phyloP scores from a whole-genome alignment of 2,888 invertebrate species.

The Orthosia gracilis region DNA sequence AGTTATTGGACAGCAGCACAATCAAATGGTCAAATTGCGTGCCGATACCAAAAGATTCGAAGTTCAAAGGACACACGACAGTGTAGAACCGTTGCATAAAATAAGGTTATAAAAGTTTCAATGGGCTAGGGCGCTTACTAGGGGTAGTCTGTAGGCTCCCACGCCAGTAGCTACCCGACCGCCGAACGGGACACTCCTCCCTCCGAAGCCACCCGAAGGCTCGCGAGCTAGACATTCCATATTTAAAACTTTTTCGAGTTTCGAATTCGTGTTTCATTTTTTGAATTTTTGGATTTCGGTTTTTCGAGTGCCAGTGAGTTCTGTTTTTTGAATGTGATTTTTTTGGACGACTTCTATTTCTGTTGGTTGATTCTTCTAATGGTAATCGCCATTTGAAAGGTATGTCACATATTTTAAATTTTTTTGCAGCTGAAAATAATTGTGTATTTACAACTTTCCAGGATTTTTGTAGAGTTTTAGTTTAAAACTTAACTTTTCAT shows the following conservation, averaged over 20 bases:
- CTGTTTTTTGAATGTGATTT: slow-evolving; percentile 39
- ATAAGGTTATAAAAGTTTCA: slow-evolving; percentile 58
- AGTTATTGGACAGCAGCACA: no score
- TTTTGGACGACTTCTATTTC: slow-evolving; percentile 40
- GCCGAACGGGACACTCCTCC: slow-evolving; percentile 51
- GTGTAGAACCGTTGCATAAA: slow-evolving; percentile 38
- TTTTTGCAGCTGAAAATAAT: background rate
- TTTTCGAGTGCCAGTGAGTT: slow-evolving; percentile 46
- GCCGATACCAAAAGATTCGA: slow-evolving; percentile 33
- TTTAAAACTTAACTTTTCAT: background rate
- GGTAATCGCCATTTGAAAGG: slow-evolving; percentile 38
- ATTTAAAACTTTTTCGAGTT: slow-evolving; percentile 57
- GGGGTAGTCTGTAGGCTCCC: slow-evolving; percentile 44
- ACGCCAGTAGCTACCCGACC: slow-evolving; percentile 63
- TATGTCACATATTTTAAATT: slow-evolving; percentile 14
- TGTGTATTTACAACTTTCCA: background rate
- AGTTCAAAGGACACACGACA: slow-evolving; percentile 44
- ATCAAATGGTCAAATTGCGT: slow-evolving; percentile 38
- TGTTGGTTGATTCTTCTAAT: slow-evolving; percentile 14
- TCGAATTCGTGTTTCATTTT: slow-evolving; percentile 27
- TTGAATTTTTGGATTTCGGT: slow-evolving; percentile 37
- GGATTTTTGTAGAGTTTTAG: background rate
- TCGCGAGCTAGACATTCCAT: slow-evolving; percentile 38
- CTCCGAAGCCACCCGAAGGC: slow-evolving; percentile 33
- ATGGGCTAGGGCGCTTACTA: slow-evolving; percentile 31